Base-by-base conservation (phyloP, 2,797 vertebrate species). In the Sebastes umbrosus region DNA sequence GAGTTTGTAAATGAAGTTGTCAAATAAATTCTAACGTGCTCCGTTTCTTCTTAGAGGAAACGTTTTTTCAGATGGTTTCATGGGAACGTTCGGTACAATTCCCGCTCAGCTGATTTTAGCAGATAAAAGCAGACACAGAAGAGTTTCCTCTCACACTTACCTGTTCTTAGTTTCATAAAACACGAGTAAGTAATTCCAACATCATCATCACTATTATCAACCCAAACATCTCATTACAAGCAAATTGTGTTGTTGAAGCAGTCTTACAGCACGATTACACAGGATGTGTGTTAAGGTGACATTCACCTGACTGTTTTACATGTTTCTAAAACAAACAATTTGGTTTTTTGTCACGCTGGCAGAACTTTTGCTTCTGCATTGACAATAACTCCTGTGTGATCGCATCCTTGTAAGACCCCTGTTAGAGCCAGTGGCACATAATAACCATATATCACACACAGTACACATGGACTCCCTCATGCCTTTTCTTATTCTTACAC, bases 81-180 rank as follows among this genome's bases (percentile, higher is more conserved):
- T 1, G 0, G 43, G 43, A 50, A 50, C 18, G 0, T 50, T 8
- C 7, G 46, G 18, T 20, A 50, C 46, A 1, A 50, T 50, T 0
- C 46, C 46, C 46, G 18, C 24, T 54, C 4, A 31, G 43, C 22
- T 6, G 22, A 52, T 27, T 54, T 34, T 2, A 11, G 50, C 13
- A 34, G 2, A 57, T 11, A 5, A 2, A 80, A 73, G 69, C 87
- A 89, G 87, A 88, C 90, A 86, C 82, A 89, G 84, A 86, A 74
- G 73, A 7, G 24, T 22, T 13, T 74, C 14, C 29, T 1, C 67
- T 68, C 29, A 31, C 60, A 78, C 87, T 88, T 75, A 88, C 90
- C 88, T 88, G 43, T 0, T 14, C 25, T 67, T 8, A 1, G 39
- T 8, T 34, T 24, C 54, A 1, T 8, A 10, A 39, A 75, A 43